Conservation (phyloP, 2,113 vertebrate species). For the Indicator indicator region DNA sequence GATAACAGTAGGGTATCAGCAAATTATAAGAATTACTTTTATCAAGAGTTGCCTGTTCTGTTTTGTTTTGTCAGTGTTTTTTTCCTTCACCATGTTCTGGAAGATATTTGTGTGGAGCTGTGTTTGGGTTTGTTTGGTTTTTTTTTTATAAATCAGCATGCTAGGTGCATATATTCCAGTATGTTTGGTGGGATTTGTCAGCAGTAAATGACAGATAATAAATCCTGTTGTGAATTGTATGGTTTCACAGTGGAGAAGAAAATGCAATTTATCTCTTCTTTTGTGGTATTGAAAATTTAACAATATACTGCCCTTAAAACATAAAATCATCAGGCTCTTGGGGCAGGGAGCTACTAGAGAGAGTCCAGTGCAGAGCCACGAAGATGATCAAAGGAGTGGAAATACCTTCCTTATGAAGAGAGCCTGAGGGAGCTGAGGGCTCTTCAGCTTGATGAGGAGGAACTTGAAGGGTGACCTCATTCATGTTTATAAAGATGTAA, state of each 20-base stretch:
- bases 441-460: too few relatives aligned
- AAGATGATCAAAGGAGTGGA: too few relatives aligned
- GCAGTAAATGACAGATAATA: background rate
- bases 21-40: background rate
- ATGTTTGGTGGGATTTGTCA: background rate
- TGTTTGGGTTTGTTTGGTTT: background rate
- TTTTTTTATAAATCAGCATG: background rate
- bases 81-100: background rate
- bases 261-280: background rate
- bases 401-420: too few relatives aligned
- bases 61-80: background rate
- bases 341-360: too few relatives aligned
- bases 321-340: background rate
- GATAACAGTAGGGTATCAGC: background rate
- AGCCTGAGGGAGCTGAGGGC: too few relatives aligned
- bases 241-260: background rate
- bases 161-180: background rate
- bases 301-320: background rate
- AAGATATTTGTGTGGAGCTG: background rate
- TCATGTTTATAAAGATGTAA: too few relatives aligned
- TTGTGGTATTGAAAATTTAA: background rate
- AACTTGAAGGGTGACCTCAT: too few relatives aligned
- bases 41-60: accelerated
- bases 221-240: background rate
- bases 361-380: too few relatives aligned